Percentiles rank a stretch among this genome's conserved stretches.
Evolutionary conservation across 2,797 vertebrate genomes (phyloP).

Genomic region (Tolypeutes matacus): DNA sequence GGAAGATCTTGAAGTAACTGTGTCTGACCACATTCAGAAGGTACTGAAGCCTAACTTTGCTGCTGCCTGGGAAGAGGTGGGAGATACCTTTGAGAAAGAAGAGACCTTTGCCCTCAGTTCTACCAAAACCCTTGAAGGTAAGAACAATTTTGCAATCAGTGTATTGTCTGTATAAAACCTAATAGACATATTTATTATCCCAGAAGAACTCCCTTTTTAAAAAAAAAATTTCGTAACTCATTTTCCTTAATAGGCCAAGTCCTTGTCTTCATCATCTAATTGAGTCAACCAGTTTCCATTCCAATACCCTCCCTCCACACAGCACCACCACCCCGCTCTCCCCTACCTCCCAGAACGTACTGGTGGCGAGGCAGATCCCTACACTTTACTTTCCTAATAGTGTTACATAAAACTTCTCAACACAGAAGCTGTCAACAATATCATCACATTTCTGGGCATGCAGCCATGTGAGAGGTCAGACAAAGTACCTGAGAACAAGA

Average conservation of each 20-base stretch:
- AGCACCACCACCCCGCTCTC: no score
- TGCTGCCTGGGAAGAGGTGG: conserved; percentile 98
- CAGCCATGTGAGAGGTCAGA: conserved; percentile 98
- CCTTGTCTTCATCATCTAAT: neutral
- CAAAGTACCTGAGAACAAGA: conserved; percentile 99
- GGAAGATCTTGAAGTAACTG: conserved; percentile 96
- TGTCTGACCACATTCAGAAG: conserved; percentile 98
- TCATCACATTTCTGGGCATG: conserved; percentile 98
- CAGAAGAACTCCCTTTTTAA: conserved; percentile 15
- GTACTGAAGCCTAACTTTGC: conserved; percentile 96
- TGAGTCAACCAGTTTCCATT: neutral
- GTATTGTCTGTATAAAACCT: conserved; percentile 9
- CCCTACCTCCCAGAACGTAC: neutral
- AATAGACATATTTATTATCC: neutral
- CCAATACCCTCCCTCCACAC: neutral
- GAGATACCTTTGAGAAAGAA: conserved; percentile 96
- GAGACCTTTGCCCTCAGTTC: conserved; percentile 97
- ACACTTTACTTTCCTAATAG: conserved; percentile 42
- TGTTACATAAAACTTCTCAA: conserved; percentile 49
- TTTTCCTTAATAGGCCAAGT: conserved; percentile 32
- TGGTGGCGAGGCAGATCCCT: neutral
- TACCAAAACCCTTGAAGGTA: conserved; percentile 96
- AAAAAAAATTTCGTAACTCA: neutral
- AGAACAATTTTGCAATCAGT: conserved; percentile 54
- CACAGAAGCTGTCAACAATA: conserved; percentile 97